Evolutionary conservation across 2,797 vertebrate species (phyloP).

Genomic region (Scyliorhinus canicula): DNA sequence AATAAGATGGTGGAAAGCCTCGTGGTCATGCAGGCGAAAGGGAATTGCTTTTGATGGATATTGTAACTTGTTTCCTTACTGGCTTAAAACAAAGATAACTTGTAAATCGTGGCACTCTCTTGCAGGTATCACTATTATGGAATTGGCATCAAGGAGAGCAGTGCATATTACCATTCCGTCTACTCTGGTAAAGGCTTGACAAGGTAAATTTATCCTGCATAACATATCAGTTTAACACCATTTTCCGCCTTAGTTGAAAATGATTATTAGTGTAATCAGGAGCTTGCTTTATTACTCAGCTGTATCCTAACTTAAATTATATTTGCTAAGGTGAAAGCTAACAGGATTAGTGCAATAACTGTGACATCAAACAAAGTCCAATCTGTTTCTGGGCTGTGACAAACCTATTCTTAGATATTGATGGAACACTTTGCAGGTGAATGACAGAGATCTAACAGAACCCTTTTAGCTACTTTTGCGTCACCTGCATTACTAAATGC

Average conservation of each 20-base stretch:
- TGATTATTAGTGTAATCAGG: conserved; percentile 37
- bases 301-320: conserved; percentile 51
- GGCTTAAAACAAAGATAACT: conserved; percentile 39
- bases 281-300: conserved; percentile 48
- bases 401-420: conserved; percentile 51
- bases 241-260: not conserved
- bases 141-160: conserved; percentile 97
- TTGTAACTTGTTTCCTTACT: not conserved
- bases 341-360: conserved; percentile 50
- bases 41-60: not conserved
- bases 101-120: conserved; percentile 27
- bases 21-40: not conserved
- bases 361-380: conserved; percentile 51
- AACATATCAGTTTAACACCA: conserved; percentile 24
- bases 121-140: conserved; percentile 94
- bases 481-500: not conserved
- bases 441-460: not conserved
- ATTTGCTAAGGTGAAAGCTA: conserved; percentile 54
- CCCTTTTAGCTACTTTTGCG: not conserved
- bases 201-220: conserved; percentile 61
- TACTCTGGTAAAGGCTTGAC: conserved; percentile 97
- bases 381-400: conserved; percentile 41
- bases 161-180: conserved; percentile 94
- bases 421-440: conserved; percentile 44
- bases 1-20: not conserved